Percentiles rank a stretch among this genome's conserved stretches.
These are phyloP conservation scores for Chironomus riparius DNA, from an alignment of 2,888 invertebrate species.

Conservation along the genomic window DNA sequence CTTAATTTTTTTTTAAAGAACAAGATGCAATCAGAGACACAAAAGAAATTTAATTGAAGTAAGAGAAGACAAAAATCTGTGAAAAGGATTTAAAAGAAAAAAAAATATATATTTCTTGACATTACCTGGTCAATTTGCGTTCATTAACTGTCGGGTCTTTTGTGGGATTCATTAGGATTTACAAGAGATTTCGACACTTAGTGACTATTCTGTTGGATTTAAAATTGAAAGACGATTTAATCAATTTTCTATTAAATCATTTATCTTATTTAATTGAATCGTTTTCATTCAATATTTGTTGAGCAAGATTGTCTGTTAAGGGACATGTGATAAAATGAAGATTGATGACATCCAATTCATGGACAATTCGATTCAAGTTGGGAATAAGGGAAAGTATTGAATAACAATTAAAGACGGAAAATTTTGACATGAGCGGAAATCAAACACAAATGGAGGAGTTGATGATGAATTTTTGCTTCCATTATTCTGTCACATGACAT, in stretches of 20 bases:
- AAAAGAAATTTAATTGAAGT: slow-evolving; percentile 26
- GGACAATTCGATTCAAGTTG: background rate
- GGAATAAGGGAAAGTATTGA: background rate
- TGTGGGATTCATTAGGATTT: slow-evolving; percentile 19
- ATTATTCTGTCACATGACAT: background rate
- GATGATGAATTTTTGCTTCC: slow-evolving; percentile 5
- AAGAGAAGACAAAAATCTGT: background rate
- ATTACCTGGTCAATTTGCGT: slow-evolving; percentile 13
- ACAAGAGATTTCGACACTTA: slow-evolving; percentile 9
- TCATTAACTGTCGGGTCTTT: slow-evolving; percentile 12
- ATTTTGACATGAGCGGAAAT: slow-evolving; percentile 8
- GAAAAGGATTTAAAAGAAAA: background rate
- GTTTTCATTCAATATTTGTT: background rate
- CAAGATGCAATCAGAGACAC: slow-evolving; percentile 25
- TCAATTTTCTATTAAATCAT: background rate
- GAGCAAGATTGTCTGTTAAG: background rate
- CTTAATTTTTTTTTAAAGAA: background rate
- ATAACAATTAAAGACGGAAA: slow-evolving; percentile 15
- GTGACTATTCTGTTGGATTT: background rate
- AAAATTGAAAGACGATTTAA: background rate
- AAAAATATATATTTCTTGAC: background rate
- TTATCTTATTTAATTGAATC: background rate
- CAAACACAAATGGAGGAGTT: background rate
- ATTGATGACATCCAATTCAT: slow-evolving; percentile 19
- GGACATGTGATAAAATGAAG: slow-evolving; percentile 13